These are phyloP conservation scores for Cryptocheilus praepositus DNA, from an alignment of 2,888 invertebrate species.

Conservation along the genomic window DNA sequence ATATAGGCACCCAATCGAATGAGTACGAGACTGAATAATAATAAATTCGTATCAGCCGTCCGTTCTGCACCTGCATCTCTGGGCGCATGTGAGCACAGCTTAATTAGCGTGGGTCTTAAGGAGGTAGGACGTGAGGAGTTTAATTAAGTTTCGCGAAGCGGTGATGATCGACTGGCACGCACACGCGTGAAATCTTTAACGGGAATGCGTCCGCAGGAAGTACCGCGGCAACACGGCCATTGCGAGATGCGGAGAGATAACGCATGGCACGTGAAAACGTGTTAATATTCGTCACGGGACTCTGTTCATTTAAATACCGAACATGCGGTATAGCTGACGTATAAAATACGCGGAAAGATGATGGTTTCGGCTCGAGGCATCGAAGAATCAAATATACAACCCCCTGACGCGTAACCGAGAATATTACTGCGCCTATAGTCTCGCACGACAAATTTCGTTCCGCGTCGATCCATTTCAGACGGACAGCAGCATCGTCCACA, in stretches of 20 bases:
- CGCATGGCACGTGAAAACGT: too few species aligned
- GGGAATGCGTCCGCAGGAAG: neutral
- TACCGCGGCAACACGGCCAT: too few species aligned
- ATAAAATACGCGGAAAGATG: neutral
- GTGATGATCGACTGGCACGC: slow-evolving; percentile 2
- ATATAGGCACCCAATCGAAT: neutral
- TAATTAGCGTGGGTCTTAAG: neutral
- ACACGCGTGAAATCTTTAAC: slow-evolving; percentile 1
- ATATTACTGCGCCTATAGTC: too few species aligned
- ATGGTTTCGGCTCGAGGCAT: too few species aligned
- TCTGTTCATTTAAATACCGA: too few species aligned
- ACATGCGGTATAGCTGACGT: too few species aligned
- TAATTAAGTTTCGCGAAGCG: neutral
- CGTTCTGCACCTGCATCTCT: neutral
- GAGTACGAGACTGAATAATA: neutral
- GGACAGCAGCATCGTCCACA: slow-evolving; percentile 13
- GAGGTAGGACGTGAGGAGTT: neutral
- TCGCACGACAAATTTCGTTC: too few species aligned
- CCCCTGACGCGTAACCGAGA: too few species aligned
- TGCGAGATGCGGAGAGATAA: too few species aligned
- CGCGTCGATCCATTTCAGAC: neutral
- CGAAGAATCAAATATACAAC: neutral
- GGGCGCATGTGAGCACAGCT: slow-evolving; percentile 2
- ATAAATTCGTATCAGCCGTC: slow-evolving; percentile 3
- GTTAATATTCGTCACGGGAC: too few species aligned